Evolutionary conservation across 2,797 vertebrate species (phyloP).

Genomic region (Crenuchus spilurus): DNA sequence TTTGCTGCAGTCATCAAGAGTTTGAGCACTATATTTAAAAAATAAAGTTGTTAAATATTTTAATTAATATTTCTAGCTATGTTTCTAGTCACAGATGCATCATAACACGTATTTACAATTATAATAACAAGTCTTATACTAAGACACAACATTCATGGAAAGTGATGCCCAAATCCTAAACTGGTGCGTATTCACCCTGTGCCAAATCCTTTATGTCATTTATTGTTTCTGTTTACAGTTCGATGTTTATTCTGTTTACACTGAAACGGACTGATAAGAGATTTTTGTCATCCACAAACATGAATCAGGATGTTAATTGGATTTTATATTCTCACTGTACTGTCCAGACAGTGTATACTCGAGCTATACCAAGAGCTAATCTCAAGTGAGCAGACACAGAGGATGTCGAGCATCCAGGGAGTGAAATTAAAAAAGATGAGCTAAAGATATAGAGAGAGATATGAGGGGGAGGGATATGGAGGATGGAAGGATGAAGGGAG

Average conservation of each 20-base stretch:
- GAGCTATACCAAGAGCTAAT: neutral
- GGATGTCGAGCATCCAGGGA: neutral
- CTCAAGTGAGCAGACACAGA: neutral
- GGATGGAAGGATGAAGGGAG: constrained; percentile 48
- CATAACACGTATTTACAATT: too few species aligned
- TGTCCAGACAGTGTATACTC: neutral
- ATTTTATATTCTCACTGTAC: neutral
- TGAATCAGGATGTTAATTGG: neutral
- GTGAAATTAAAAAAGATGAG: constrained; percentile 17
- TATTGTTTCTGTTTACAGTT: constrained; percentile 7
- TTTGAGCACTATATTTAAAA: too few species aligned
- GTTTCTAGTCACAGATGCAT: too few species aligned
- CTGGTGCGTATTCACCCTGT: constrained; percentile 10
- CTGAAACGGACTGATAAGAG: neutral
- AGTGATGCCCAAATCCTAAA: neutral
- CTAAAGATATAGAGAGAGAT: constrained; percentile 20
- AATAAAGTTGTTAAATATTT: too few species aligned
- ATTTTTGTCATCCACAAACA: neutral
- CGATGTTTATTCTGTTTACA: neutral
- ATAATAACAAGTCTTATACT: too few species aligned
- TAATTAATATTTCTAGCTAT: too few species aligned
- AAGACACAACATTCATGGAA: too few species aligned
- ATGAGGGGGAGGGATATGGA: constrained; percentile 1
- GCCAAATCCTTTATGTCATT: constrained; percentile 27
- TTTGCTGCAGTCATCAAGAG: too few species aligned